phyloP scores from a whole-genome alignment of 2,797 vertebrate species.

The Peromyscus aztecus region DNA sequence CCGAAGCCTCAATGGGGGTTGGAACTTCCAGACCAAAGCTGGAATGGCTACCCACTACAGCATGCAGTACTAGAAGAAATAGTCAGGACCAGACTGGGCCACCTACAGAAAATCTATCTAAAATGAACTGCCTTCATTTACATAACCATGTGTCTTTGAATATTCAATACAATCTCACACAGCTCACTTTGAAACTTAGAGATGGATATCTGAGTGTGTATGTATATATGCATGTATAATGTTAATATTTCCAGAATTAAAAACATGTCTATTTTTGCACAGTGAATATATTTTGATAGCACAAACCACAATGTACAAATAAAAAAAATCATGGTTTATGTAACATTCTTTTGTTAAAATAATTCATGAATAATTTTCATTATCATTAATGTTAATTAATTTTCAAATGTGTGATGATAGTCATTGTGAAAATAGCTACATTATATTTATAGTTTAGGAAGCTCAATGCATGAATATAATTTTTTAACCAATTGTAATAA shows the following conservation, averaged over 20 bases:
- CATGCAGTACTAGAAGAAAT: neutral
- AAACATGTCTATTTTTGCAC: neutral
- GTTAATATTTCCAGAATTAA: neutral
- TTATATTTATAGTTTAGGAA: neutral
- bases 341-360: neutral
- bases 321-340: neutral
- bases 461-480: neutral
- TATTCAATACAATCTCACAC: neutral
- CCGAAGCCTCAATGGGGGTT: too few relatives aligned
- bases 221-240: too few relatives aligned
- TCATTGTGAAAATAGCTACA: neutral
- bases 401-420: neutral
- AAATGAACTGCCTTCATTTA: neutral
- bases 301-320: neutral
- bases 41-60: too few relatives aligned
- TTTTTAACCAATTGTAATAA: neutral
- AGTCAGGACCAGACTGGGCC: neutral
- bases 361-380: neutral
- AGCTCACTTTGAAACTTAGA: neutral
- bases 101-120: neutral
- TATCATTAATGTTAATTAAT: neutral
- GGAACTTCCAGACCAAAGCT: too few relatives aligned
- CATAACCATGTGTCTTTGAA: neutral
- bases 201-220: neutral
- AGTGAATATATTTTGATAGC: neutral